Evolutionary conservation across 2,888 invertebrate species (phyloP), one percentile per base, ranked within the genome.

Genomic region (Trichopoda pennipes): DNA sequence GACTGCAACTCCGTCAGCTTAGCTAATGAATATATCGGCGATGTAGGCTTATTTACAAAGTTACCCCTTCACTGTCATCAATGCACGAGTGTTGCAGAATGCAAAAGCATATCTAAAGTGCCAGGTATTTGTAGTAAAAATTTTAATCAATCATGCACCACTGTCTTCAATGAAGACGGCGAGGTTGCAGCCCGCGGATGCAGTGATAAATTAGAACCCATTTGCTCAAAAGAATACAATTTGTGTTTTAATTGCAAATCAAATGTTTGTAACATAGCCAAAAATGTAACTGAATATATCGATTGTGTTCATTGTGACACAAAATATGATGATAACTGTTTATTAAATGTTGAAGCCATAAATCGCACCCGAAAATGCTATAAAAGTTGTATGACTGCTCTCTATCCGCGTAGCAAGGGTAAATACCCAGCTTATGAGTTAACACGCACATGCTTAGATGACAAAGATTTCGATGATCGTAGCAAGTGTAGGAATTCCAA

Each of bases 181-280:
- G 23, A 51, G 3, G 84, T 87, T 1, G 28, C 80, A 1, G 81
- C 75, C 0, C 86, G 87, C 9, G 86, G 87, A 23, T 87, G 86
- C 60, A 86, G 86, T 21, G 86, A 86, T 60, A 16, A 12, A 0
- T 64, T 89, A 3, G 81, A 55, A 1, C 28, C 51, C 0, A 58
- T 49, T 0, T 90, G 90, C 66, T 51, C 73, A 3, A 75, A 1
- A 0, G 66, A 56, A 8, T 78, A 60, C 0, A 80, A 76, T 14
- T 63, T 77, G 1, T 90, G 90, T 78, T 86, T 87, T 63, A 84
- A 87, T 49, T 90, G 90, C 49, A 87, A 86, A 23, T 90, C 90
- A 0, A 86, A 83, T 75, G 88, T 86, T 38, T 90, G 90, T 77
- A 90, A 90, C 79, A 63, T 78, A 17, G 86, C 89, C 2, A 74